Evolutionary conservation across 2,797 vertebrate genomes (phyloP), one percentile per base, ranked within the genome.

Genomic region (Amphiprion clarkii): DNA sequence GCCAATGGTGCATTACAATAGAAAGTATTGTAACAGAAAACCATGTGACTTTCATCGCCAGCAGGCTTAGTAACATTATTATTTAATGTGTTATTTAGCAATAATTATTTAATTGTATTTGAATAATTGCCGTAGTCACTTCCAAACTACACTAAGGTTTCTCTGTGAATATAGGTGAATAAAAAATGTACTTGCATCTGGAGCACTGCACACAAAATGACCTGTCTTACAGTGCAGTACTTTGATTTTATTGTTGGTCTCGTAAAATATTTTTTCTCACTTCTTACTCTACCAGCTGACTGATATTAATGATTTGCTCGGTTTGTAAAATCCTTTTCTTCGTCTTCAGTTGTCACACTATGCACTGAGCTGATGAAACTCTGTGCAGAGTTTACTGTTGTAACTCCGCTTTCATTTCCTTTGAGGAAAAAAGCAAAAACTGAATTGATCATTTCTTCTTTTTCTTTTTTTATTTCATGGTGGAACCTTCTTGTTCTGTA

Each of bases 351-450:
- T 46, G 21, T 49, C 54, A 54, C 31, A 19, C 2, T 57, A 27
- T 21, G 44, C 8, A 46, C 54, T 57, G 54, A 68, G 54, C 54
- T 57, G 66, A 57, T 48, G 53, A 68, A 61, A 53, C 25, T 6
- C 19, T 16, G 9, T 44, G 36, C 11, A 44, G 40, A 17, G 42
- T 16, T 44, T 44, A 1, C 21, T 39, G 29, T 59, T 39, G 31
- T 64, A 64, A 51, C 46, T 52, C 33, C 31, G 42, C 27, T 42
- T 10, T 36, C 33, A 36, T 39, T 10, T 39, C 3, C 36, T 39
- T 39, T 10, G 11, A 39, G 36, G 2, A 39, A 39, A 36, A 39
- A 39, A 39, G 36, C 36, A 3, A 39, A 39, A 39, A 39, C 33
- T 10, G 8, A 46, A 46, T 17, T 7, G 44, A 14, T 2, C 3